Conservation (phyloP, 2,797 vertebrate species). For the Botia almorhae region DNA sequence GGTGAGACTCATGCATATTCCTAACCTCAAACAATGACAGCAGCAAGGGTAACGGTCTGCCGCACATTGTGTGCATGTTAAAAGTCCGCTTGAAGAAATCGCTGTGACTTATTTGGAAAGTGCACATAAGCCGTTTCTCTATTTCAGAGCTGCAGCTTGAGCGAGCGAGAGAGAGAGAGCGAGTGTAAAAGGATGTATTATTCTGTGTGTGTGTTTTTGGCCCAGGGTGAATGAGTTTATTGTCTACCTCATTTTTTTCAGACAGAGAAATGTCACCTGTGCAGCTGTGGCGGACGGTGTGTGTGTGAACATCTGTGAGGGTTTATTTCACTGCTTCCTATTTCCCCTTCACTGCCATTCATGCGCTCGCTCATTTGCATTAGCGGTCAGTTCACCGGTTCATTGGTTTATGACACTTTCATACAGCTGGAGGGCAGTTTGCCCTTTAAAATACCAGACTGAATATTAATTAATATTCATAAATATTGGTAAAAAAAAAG, state of each 20-base stretch:
- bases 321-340: conserved; percentile 66
- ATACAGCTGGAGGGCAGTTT: too few relatives aligned
- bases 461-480: too few relatives aligned
- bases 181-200: conserved; percentile 26
- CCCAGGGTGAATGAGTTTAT: conserved; percentile 59
- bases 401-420: not conserved
- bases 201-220: conserved; percentile 50
- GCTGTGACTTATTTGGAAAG: conserved; percentile 13
- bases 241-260: conserved; percentile 58
- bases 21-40: conserved; percentile 51
- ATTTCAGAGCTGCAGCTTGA: not conserved
- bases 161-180: conserved; percentile 13
- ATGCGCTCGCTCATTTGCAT: conserved; percentile 41
- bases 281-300: conserved; percentile 37
- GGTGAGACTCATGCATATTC: conserved; percentile 73
- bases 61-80: conserved; percentile 9
- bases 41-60: conserved; percentile 34
- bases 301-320: conserved; percentile 35
- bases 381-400: conserved; percentile 29
- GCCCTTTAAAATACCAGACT: too few relatives aligned
- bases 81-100: conserved; percentile 28
- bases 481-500: too few relatives aligned
- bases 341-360: conserved; percentile 52
- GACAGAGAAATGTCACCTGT: conserved; percentile 70
- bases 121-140: conserved; percentile 24